These are phyloP conservation scores for Carabus problematicus DNA, from an alignment of 2,888 invertebrate genomes.

Conservation along the genomic window DNA sequence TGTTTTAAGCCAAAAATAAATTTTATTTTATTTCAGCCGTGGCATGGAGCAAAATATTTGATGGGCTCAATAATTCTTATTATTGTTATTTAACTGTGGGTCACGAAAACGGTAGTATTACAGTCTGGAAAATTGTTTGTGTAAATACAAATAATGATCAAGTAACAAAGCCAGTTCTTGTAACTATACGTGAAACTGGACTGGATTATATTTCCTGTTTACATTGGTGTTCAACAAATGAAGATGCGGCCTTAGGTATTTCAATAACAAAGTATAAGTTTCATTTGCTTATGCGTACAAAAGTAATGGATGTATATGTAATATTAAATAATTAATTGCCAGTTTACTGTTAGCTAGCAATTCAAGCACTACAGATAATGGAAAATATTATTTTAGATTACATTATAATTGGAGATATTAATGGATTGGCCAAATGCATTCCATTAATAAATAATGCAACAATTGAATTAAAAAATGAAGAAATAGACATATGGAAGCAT, in stretches of 20 bases:
- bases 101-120: slow-evolving; percentile 53
- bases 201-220: slow-evolving; percentile 50
- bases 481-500: slow-evolving; percentile 48
- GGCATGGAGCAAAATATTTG: slow-evolving; percentile 52
- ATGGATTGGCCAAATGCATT: slow-evolving; percentile 52
- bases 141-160: slow-evolving; percentile 44
- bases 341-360: not conserved
- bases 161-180: slow-evolving; percentile 43
- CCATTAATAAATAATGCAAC: slow-evolving; percentile 47
- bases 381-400: slow-evolving; percentile 45
- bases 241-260: slow-evolving; percentile 21
- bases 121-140: slow-evolving; percentile 51
- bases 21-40: slow-evolving; percentile 50
- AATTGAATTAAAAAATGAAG: slow-evolving; percentile 41
- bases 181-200: slow-evolving; percentile 49
- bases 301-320: too few species aligned
- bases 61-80: slow-evolving; percentile 45
- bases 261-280: too few species aligned
- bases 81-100: slow-evolving; percentile 52
- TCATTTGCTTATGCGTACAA: too few species aligned
- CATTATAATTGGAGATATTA: slow-evolving; percentile 50
- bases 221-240: slow-evolving; percentile 48
- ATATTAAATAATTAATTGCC: too few species aligned
- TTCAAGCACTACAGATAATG: slow-evolving; percentile 16
- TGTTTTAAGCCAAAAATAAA: slow-evolving; percentile 7